phyloP scores from a whole-genome alignment of 2,888 invertebrate genomes.

The Lasius platythorax region DNA sequence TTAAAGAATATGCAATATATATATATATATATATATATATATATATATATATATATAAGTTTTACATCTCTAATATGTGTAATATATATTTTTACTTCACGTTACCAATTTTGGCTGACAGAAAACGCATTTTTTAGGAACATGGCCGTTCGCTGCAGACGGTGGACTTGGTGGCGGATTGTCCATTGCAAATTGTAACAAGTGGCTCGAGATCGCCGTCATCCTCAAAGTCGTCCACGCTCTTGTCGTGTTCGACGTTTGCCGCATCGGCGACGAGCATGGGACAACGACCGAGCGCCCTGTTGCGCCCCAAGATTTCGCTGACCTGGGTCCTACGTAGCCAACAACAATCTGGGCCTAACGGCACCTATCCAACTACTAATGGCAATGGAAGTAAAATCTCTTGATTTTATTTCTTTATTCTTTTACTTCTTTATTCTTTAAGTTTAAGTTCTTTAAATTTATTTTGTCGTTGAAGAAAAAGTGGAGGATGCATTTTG shows the following conservation, averaged over 20 bases:
- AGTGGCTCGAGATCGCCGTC: constrained; percentile 71
- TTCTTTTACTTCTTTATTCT: neutral
- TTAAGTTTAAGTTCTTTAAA: neutral
- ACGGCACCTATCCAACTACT: constrained; percentile 45
- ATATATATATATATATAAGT: neutral
- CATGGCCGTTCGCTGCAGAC: constrained; percentile 79
- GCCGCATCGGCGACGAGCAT: constrained; percentile 74
- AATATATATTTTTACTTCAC: neutral
- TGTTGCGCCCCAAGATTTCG: constrained; percentile 89
- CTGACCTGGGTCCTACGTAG: constrained; percentile 92
- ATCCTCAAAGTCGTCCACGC: constrained; percentile 64
- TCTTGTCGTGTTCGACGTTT: constrained; percentile 67
- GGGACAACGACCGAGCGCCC: constrained; percentile 82
- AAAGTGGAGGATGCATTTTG: neutral
- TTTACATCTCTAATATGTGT: neutral
- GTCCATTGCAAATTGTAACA: constrained; percentile 75
- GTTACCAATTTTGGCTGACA: neutral
- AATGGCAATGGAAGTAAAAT: constrained; percentile 61
- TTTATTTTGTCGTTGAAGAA: neutral
- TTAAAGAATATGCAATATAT: too few species aligned
- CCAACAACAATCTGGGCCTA: constrained; percentile 84
- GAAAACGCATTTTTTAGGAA: constrained; percentile 65
- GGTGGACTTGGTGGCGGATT: constrained; percentile 83
- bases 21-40: neutral
- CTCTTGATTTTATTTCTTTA: neutral